These are phyloP conservation scores for Herminia tarsipennalis DNA, from an alignment of 2,888 invertebrate species.

Conservation along the genomic window DNA sequence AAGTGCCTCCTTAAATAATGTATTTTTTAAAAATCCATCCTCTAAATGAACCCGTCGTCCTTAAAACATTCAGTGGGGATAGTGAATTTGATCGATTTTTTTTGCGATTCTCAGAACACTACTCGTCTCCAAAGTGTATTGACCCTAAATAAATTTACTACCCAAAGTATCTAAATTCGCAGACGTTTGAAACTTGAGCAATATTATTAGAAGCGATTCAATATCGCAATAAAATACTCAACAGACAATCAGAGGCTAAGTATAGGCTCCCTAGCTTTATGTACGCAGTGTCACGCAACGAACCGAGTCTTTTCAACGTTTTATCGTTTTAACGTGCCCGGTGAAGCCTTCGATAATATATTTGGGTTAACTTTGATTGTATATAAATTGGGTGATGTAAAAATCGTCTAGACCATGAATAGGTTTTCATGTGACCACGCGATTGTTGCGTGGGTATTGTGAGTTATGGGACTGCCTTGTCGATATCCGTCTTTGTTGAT, in stretches of 20 bases:
- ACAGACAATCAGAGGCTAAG: slow-evolving; percentile 21
- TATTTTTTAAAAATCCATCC: too few species aligned
- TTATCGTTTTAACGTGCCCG: slow-evolving; percentile 9
- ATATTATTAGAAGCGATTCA: slow-evolving; percentile 25
- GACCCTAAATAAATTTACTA: too few species aligned
- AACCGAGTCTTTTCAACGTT: slow-evolving; percentile 1
- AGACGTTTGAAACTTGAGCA: slow-evolving; percentile 2
- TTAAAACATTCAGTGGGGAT: too few species aligned
- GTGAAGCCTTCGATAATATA: slow-evolving; percentile 7
- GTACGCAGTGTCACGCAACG: slow-evolving; percentile 17
- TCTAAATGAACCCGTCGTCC: too few species aligned
- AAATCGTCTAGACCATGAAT: slow-evolving; percentile 11
- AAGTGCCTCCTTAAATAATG: too few species aligned
- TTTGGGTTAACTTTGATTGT: slow-evolving; percentile 4
- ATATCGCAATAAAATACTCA: slow-evolving; percentile 29
- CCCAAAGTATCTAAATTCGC: not conserved
- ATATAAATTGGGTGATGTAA: slow-evolving; percentile 9
- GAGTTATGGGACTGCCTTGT: too few species aligned
- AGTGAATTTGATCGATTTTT: too few species aligned
- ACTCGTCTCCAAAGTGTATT: too few species aligned
- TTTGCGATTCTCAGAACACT: too few species aligned
- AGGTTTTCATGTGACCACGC: not conserved
- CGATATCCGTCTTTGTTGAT: too few species aligned
- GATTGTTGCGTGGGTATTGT: not conserved
- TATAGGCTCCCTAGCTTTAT: slow-evolving; percentile 19